These are phyloP conservation scores for Acanthosepion esculentum DNA, from an alignment of 2,888 invertebrate species.

Conservation along the genomic window DNA sequence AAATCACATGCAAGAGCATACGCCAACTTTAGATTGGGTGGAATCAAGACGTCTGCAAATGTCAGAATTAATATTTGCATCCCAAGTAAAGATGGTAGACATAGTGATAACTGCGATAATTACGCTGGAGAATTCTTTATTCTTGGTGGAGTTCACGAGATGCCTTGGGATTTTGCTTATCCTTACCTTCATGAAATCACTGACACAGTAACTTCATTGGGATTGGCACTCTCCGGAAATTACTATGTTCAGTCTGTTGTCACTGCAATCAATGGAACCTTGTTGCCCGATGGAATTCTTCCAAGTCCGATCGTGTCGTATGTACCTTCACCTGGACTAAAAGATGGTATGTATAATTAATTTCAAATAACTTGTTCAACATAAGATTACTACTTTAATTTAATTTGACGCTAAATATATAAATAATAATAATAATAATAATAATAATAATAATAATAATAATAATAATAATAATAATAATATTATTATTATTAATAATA, in stretches of 20 bases:
- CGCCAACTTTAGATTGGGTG: conserved; percentile 53
- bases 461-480: too few relatives aligned
- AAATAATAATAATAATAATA: too few relatives aligned
- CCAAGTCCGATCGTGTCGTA: conserved; percentile 50
- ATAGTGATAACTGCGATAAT: conserved; percentile 50
- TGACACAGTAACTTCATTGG: conserved; percentile 50
- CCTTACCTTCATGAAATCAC: conserved; percentile 55
- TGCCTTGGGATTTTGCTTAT: conserved; percentile 51
- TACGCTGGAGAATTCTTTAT: conserved; percentile 55
- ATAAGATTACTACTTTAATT: too few relatives aligned
- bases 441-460: too few relatives aligned
- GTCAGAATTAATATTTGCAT: conserved; percentile 51
- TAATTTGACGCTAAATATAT: too few relatives aligned
- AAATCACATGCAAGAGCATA: conserved; percentile 51
- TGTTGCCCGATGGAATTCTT: conserved; percentile 47
- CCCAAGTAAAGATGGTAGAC: not conserved
- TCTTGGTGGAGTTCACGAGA: conserved; percentile 55
- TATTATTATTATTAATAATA: too few relatives aligned
- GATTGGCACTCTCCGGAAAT: conserved; percentile 48
- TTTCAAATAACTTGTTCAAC: too few relatives aligned
- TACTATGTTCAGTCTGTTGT: conserved; percentile 51
- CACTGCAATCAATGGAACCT: conserved; percentile 55
- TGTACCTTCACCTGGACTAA: conserved; percentile 51
- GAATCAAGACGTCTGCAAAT: conserved; percentile 53
- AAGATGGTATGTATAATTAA: conserved; percentile 53